phyloP scores from a whole-genome alignment of 2,797 vertebrate genomes.

The Alcedo quadribrachys region DNA sequence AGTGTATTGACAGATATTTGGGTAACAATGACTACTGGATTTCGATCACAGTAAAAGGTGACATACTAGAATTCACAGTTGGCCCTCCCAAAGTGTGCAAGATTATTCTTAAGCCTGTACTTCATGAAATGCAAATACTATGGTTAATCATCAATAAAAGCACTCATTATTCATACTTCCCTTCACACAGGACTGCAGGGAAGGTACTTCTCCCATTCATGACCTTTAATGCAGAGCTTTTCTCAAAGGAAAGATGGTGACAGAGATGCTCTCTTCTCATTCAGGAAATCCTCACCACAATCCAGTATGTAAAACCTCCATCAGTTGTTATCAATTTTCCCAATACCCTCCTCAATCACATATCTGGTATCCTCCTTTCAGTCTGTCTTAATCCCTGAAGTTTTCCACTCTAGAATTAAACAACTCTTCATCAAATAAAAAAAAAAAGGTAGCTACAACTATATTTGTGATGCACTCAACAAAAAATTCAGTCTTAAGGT shows the following conservation, averaged over 20 bases:
- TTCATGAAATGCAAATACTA: neutral
- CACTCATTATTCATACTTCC: neutral
- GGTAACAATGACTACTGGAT: neutral
- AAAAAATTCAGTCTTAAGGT: neutral
- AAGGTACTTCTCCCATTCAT: neutral
- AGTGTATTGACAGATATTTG: neutral
- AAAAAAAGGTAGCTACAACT: neutral
- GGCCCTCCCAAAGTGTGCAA: neutral
- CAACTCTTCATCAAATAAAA: neutral
- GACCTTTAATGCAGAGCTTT: neutral
- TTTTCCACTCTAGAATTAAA: neutral
- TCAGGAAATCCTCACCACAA: neutral
- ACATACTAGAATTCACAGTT: neutral
- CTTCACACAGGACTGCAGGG: fast-evolving
- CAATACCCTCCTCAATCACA: neutral
- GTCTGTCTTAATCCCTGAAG: neutral
- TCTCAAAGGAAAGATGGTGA: neutral
- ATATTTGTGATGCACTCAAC: neutral
- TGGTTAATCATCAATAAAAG: neutral
- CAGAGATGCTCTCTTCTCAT: neutral
- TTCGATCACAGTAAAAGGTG: neutral
- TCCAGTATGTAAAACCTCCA: neutral
- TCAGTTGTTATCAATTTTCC: neutral
- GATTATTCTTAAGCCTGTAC: neutral
- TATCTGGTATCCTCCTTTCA: neutral